Base-by-base conservation (phyloP, 2,113 vertebrate genomes). In the Uria lomvia region DNA sequence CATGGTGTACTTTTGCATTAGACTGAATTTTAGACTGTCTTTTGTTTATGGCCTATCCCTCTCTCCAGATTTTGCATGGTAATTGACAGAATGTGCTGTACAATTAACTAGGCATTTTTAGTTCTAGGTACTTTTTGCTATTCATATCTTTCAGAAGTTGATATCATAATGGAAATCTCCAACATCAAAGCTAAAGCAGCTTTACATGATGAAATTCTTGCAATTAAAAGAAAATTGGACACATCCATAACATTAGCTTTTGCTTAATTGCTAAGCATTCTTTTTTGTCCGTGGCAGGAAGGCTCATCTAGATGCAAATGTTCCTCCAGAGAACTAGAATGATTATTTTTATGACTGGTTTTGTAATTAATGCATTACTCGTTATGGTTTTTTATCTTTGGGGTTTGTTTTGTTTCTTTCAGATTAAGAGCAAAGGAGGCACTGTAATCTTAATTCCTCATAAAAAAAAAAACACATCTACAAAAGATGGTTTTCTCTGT, bases 151-250 rank as follows among this genome's bases (percentile, higher is more conserved):
- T 50, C 71, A 77, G 52, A 84, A 87, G 60, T 27, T 72, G 42
- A 29, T 80, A 88, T 34, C 8, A 0, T 56, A 84, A 91, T n/a
- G 38, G n/a, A 88, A 88, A 93, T 90, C 55, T 68, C n/a, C 50
- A 93, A 76, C 67, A 90, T 86, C 74, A 96, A 84, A 84, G 73
- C 88, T 34, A 86, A 92, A 80, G 63, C 1, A 8, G 38, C 12
- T 96, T 86, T 77, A 56, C 38, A 70, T 27, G 23, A 22, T 38
- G 29, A 88, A 92, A 90, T 63, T 55, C 55, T 63, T 59, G 59
- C 63, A 66, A 77, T 92, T 95, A 88, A 63, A 93, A 84, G 34
- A 90, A 92, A 95, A 93, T 92, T 86, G 38, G n/a, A 63, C 81
- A 36, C 56, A 92, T 90, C 47, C 36, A 56, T 80, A 96, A 92